Evolutionary conservation across 2,888 invertebrate species (phyloP), one percentile per base, ranked within the genome.

Genomic region (Didymodactylos carnosus): DNA sequence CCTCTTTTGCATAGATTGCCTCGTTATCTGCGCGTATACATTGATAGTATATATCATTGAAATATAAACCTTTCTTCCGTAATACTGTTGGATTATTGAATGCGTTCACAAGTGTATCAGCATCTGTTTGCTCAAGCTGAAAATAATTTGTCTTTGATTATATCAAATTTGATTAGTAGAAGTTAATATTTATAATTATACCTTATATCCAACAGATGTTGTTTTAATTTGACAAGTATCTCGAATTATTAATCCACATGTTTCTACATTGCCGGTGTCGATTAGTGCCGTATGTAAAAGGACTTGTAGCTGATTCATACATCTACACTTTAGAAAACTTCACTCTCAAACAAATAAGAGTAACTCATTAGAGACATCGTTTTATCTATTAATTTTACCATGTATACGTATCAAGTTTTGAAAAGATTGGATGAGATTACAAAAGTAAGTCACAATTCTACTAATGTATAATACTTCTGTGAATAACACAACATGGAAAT

Each of bases 241-340:
- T 39, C 81, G 77, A 39, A 80, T 75, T 35, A 82, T 76, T 49
- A 83, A 80, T 75, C 82, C 82, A 78, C 83, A 83, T 73, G 80
- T 79, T 71, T 81, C 80, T 2, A 83, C 82, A 76, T 83, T 81
- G 43, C 81, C 80, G 13, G 83, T 83, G 35, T 80, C 78, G 29
- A 83, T 81, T 35, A 83, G 78, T 23, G 82, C 80, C 76, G 83
- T 82, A 73, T 83, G 82, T 27, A 83, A 77, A 49, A 83, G 78
- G 73, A 80, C 81, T 78, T 82, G 82, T 72, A 83, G 77, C 77
- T 83, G 82, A 76, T 81, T 82, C 82, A 83, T 81, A 14, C n/a
- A n/a, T n/a, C n/a, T n/a, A n/a, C n/a, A n/a, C n/a, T n/a, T n/a
- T n/a, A n/a, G n/a, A n/a, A n/a, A n/a, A n/a, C n/a, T n/a, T n/a